These are phyloP conservation scores for Ageneiosus marmoratus DNA, from an alignment of 2,113 vertebrate species.

Conservation along the genomic window DNA sequence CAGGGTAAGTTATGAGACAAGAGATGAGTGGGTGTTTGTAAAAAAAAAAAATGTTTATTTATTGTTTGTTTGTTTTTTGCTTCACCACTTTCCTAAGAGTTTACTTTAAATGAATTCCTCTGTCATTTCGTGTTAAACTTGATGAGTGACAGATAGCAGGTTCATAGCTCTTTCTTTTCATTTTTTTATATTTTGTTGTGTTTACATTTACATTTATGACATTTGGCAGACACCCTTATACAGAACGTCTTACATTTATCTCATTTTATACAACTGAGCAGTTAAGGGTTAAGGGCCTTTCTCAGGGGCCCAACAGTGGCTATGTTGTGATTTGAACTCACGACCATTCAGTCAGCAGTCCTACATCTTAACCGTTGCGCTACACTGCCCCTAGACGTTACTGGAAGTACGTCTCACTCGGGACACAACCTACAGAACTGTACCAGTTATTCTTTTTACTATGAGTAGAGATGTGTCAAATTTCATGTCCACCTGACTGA, in stretches of 20 bases:
- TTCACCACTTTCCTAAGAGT: constrained; percentile 38
- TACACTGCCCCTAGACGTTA: too few species aligned
- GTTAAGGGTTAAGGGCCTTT: too few species aligned
- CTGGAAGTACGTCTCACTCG: background rate
- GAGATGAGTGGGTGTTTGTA: constrained; percentile 30
- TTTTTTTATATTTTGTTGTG: background rate
- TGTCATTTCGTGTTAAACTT: constrained; percentile 23
- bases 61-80: constrained; percentile 12
- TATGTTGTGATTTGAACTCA: too few species aligned
- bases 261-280: too few species aligned
- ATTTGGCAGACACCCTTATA: too few species aligned
- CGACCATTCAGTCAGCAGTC: too few species aligned
- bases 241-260: too few species aligned
- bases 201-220: too few species aligned
- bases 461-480: background rate
- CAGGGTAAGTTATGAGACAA: constrained; percentile 19
- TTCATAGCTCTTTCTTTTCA: constrained; percentile 12
- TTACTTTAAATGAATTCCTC: constrained; percentile 41
- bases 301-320: too few species aligned
- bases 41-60: constrained; percentile 40
- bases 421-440: background rate
- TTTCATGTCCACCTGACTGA: background rate
- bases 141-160: constrained; percentile 45
- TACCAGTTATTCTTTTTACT: background rate
- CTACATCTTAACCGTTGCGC: too few species aligned